phyloP scores from a whole-genome alignment of 2,113 vertebrate genomes.

The Pagrus major region DNA sequence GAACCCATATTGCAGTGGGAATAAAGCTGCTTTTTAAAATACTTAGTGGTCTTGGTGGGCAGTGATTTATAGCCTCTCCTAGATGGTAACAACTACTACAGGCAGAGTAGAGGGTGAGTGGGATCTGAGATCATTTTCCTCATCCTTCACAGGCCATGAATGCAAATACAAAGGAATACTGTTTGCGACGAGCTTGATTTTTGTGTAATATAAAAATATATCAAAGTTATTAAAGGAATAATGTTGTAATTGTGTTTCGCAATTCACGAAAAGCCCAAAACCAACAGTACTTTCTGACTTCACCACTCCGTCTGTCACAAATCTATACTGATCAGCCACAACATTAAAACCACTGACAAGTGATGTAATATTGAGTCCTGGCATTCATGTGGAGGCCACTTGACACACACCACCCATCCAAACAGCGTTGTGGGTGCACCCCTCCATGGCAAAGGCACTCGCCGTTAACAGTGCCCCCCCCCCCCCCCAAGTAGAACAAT shows the following conservation, averaged over 20 bases:
- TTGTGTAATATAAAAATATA: not conserved
- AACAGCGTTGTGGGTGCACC: too few relatives aligned
- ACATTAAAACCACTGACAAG: too few relatives aligned
- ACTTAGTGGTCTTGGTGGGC: slow-evolving; percentile 10
- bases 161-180: not conserved
- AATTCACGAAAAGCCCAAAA: not conserved
- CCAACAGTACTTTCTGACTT: not conserved
- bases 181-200: not conserved
- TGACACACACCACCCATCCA: too few relatives aligned
- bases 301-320: not conserved
- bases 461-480: too few relatives aligned
- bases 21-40: slow-evolving; percentile 8
- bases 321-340: too few relatives aligned
- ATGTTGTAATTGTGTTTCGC: not conserved
- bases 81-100: not conserved
- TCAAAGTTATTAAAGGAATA: not conserved
- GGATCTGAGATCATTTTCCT: not conserved
- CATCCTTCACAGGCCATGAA: too few relatives aligned
- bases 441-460: too few relatives aligned
- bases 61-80: slow-evolving; percentile 16
- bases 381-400: too few relatives aligned
- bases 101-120: not conserved
- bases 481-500: too few relatives aligned
- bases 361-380: too few relatives aligned
- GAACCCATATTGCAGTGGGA: not conserved